Evolutionary conservation across 1,140 invertebrate species (phyloP).

Genomic region (Heliconius hewitsoni): DNA sequence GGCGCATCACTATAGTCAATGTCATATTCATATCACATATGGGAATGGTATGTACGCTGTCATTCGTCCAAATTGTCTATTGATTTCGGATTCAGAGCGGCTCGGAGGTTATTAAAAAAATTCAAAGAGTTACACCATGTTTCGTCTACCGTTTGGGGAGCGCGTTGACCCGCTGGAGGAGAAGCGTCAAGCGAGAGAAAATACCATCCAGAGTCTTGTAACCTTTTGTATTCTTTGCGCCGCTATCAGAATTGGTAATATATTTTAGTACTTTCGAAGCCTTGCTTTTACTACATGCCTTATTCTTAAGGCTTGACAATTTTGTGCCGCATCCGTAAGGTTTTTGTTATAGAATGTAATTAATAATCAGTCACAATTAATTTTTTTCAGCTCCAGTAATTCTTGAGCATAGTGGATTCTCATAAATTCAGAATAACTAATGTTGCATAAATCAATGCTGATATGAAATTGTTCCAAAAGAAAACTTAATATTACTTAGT

Average conservation of each 20-base stretch:
- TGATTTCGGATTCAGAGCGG: no score
- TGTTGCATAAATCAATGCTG: not conserved
- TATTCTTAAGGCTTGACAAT: no score
- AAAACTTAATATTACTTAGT: slow-evolving; percentile 7
- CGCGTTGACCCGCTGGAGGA: slow-evolving; percentile 76
- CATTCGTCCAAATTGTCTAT: no score
- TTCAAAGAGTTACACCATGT: slow-evolving; percentile 50
- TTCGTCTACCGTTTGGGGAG: slow-evolving; percentile 74
- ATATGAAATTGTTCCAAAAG: not conserved
- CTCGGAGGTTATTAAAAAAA: not conserved
- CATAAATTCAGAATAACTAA: slow-evolving; percentile 12
- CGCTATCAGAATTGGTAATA: slow-evolving; percentile 72
- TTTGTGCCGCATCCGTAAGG: no score
- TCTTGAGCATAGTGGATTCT: slow-evolving; percentile 56
- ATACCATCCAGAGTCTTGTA: slow-evolving; percentile 75
- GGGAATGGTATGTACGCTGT: no score
- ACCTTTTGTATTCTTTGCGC: slow-evolving; percentile 73
- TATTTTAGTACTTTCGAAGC: not conserved
- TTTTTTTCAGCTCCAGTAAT: slow-evolving; percentile 71
- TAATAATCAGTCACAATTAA: slow-evolving; percentile 6
- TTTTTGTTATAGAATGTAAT: no score
- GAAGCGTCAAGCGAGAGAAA: slow-evolving; percentile 75
- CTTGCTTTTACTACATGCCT: no score
- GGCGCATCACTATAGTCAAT: no score
- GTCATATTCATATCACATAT: no score